Percentiles rank a stretch among this genome's conserved stretches.
Conservation (phyloP, 2,888 invertebrate species). For the Yponomeuta malinellus region DNA sequence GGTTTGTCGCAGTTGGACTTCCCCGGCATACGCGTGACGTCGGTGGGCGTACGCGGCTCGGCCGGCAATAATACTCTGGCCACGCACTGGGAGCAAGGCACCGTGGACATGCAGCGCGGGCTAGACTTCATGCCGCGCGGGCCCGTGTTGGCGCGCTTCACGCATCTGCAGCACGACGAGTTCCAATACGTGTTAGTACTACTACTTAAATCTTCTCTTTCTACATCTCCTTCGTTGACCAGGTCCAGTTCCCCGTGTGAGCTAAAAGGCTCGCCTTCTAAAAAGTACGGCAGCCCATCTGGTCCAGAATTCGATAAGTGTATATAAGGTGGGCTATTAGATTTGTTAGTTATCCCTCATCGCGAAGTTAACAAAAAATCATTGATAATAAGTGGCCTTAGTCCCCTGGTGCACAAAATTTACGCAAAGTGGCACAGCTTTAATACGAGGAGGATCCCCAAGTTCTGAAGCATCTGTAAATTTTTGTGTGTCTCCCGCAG, state of each 20-base stretch:
- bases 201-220: neutral
- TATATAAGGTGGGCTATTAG: no score
- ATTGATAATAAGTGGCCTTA: no score
- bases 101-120: constrained; percentile 85
- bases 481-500: constrained; percentile 27
- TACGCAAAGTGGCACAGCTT: no score
- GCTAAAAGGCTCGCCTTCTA: neutral
- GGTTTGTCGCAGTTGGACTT: constrained; percentile 72
- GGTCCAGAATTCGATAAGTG: no score
- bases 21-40: constrained; percentile 75
- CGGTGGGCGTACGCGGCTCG: constrained; percentile 67
- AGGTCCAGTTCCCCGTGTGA: no score
- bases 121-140: constrained; percentile 89
- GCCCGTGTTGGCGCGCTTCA: constrained; percentile 80
- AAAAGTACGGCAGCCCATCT: no score
- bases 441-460: neutral
- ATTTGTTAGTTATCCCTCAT: no score
- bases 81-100: constrained; percentile 88
- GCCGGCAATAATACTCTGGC: constrained; percentile 75
- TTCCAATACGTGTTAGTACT: constrained; percentile 74
- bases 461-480: neutral
- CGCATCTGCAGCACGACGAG: constrained; percentile 82
- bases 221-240: no score
- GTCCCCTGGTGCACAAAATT: no score
- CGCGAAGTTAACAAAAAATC: no score